These are phyloP conservation scores for Aphelinus atriplicis DNA, from an alignment of 1,140 invertebrate species.

Conservation along the genomic window DNA sequence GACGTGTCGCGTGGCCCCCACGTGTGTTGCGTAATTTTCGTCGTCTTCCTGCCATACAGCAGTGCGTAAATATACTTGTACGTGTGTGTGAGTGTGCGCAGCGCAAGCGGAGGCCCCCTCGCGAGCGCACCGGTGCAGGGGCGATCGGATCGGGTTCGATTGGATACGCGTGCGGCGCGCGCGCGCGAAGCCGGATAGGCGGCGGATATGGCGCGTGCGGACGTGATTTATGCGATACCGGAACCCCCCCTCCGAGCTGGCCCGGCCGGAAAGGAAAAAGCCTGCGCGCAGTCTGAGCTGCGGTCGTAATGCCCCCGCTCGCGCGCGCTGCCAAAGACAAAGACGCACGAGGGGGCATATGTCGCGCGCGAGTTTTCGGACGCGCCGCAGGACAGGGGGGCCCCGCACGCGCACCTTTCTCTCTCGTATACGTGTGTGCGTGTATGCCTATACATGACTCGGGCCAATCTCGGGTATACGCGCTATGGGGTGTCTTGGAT, in stretches of 20 bases:
- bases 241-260: constrained; percentile 45
- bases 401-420: too few relatives aligned
- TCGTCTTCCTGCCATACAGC: constrained; percentile 17
- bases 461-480: background rate
- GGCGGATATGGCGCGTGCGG: constrained; percentile 51
- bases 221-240: constrained; percentile 62
- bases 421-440: too few relatives aligned
- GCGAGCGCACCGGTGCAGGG: background rate
- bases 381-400: too few relatives aligned
- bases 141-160: constrained; percentile 21
- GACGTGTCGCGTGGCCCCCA: constrained; percentile 23
- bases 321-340: background rate
- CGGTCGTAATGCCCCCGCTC: background rate
- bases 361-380: background rate
- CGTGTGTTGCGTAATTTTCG: constrained; percentile 49
- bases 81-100: background rate
- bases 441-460: background rate
- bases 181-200: constrained; percentile 52
- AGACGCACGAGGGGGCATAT: constrained; percentile 8
- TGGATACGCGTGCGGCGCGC: constrained; percentile 32
- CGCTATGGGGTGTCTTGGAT: background rate
- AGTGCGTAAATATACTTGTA: constrained; percentile 2
- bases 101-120: constrained; percentile 4
- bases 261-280: constrained; percentile 1
- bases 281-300: background rate